Evolutionary conservation across 2,113 vertebrate species (phyloP).

Genomic region (Anhinga anhinga): DNA sequence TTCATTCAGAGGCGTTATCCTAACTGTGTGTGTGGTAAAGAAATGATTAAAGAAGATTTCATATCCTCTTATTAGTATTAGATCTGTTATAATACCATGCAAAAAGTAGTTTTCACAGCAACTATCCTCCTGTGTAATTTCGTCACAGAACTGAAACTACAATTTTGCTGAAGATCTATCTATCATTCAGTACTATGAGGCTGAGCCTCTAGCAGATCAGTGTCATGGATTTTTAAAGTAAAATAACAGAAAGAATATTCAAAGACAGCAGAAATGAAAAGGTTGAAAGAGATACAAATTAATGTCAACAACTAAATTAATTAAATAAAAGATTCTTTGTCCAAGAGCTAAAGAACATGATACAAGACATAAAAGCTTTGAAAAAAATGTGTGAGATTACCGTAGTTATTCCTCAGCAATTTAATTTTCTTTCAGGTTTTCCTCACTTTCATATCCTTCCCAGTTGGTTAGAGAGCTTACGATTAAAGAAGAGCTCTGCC

Average conservation of each 20-base stretch:
- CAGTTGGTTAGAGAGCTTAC: background rate
- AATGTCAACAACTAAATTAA: background rate
- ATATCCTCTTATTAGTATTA: background rate
- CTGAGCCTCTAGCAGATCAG: background rate
- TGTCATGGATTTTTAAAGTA: slow-evolving; percentile 22
- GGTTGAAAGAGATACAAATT: background rate
- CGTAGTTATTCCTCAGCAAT: background rate
- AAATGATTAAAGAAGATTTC: background rate
- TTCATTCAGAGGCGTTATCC: background rate
- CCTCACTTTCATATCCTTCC: background rate
- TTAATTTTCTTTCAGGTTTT: background rate
- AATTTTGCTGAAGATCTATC: slow-evolving; percentile 18
- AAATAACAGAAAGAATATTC: background rate
- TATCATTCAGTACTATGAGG: background rate
- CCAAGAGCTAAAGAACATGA: background rate
- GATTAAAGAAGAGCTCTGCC: background rate
- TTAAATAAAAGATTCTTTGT: background rate
- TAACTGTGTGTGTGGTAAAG: background rate
- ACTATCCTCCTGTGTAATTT: background rate
- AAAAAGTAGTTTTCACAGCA: background rate
- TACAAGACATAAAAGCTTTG: background rate
- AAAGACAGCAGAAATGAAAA: background rate
- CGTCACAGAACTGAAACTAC: background rate
- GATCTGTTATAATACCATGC: background rate
- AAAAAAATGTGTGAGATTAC: background rate